Conservation (phyloP, 2,888 invertebrate genomes). For the Nemotelus nigrinus region DNA sequence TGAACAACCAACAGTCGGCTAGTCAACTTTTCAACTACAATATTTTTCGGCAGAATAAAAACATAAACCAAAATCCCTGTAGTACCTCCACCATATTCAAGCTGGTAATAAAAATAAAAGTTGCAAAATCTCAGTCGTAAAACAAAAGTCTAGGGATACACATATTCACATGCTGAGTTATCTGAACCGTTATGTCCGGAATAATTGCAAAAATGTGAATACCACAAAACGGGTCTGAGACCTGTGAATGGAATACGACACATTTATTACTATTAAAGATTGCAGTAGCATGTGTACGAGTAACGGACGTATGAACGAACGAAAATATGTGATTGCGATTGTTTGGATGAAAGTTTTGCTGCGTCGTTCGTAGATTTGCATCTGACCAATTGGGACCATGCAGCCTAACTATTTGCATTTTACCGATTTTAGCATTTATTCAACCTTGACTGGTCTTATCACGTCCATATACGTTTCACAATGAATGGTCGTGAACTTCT, state of each 20-base stretch:
- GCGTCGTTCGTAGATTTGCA: slow-evolving; percentile 5
- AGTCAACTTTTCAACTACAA: slow-evolving; percentile 32
- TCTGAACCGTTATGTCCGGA: background rate
- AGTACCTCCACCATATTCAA: background rate
- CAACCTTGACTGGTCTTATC: no score
- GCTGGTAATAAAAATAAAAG: slow-evolving; percentile 8
- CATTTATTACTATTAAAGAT: slow-evolving; percentile 48
- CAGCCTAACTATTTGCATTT: background rate
- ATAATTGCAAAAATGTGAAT: slow-evolving; percentile 3
- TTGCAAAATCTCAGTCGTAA: background rate
- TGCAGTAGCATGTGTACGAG: slow-evolving; percentile 32
- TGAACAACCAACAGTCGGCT: slow-evolving; percentile 25
- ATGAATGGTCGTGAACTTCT: no score
- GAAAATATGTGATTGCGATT: slow-evolving; percentile 43
- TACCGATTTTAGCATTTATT: background rate
- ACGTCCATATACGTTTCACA: no score
- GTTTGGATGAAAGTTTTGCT: slow-evolving; percentile 40
- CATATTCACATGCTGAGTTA: no score
- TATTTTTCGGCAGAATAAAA: slow-evolving; percentile 6
- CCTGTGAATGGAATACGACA: slow-evolving; percentile 48
- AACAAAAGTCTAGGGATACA: no score
- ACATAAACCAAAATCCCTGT: background rate
- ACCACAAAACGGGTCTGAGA: slow-evolving; percentile 29
- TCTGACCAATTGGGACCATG: slow-evolving; percentile 25
- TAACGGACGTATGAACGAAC: no score